These are phyloP conservation scores for Hippopotamyrus pictus DNA, from an alignment of 2,797 vertebrate genomes.

Conservation along the genomic window DNA sequence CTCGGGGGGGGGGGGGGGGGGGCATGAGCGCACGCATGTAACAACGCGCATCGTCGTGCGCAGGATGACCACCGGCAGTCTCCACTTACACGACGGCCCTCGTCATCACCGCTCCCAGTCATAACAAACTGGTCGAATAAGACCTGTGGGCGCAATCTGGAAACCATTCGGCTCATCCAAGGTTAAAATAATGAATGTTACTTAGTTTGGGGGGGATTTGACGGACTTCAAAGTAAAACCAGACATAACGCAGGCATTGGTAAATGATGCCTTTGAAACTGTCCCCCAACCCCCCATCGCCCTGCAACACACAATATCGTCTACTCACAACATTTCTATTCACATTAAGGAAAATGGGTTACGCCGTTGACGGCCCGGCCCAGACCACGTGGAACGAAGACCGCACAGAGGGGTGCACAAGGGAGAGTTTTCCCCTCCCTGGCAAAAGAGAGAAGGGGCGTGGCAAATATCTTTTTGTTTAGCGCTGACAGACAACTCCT, in stretches of 20 bases:
- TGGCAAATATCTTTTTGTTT: neutral
- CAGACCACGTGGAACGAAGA: neutral
- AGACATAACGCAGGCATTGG: constrained; percentile 70
- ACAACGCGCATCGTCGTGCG: no score
- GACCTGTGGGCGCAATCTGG: constrained; percentile 60
- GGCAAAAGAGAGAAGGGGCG: neutral
- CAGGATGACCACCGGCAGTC: neutral
- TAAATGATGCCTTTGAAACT: constrained; percentile 33
- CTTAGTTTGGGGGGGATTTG: constrained; percentile 62
- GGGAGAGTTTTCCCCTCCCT: neutral
- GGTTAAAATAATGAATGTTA: constrained; percentile 65
- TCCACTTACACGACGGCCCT: neutral
- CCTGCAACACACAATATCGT: neutral
- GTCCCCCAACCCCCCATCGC: neutral
- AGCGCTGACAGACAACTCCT: neutral
- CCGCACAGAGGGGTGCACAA: neutral
- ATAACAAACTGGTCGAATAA: constrained; percentile 29
- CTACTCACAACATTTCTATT: neutral
- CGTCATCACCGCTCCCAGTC: neutral
- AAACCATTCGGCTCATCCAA: constrained; percentile 63
- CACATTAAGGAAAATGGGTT: neutral
- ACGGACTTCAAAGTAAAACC: constrained; percentile 65
- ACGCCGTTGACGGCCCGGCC: neutral
- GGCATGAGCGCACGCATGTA: neutral
- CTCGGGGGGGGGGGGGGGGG: neutral